Percentiles rank a stretch among this genome's conserved stretches.
phyloP scores from a whole-genome alignment of 1,140 invertebrate species.

The Ericerus pela region DNA sequence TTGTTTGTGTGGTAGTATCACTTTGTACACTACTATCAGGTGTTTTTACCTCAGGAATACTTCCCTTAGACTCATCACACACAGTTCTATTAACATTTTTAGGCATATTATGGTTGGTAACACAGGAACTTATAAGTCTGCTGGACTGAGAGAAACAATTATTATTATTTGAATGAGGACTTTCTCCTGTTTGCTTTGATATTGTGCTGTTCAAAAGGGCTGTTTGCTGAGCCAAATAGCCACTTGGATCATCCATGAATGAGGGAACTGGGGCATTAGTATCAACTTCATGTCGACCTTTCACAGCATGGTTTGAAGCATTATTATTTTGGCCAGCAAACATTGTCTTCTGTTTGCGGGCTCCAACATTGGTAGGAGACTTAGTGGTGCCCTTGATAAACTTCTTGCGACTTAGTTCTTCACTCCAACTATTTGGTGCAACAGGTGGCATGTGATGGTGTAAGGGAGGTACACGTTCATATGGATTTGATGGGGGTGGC shows the following conservation, averaged over 20 bases:
- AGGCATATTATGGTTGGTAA: constrained; percentile 9
- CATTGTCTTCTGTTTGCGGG: constrained; percentile 40
- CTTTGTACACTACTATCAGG: constrained; percentile 15
- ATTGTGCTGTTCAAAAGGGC: constrained; percentile 68
- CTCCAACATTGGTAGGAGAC: constrained; percentile 3
- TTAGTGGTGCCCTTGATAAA: constrained; percentile 19
- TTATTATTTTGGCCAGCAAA: constrained; percentile 22
- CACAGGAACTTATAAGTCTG: neutral
- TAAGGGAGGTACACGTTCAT: constrained; percentile 52
- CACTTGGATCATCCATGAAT: constrained; percentile 78
- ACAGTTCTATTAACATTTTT: neutral
- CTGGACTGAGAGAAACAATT: neutral
- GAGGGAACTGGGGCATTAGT: constrained; percentile 36
- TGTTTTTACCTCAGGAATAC: neutral
- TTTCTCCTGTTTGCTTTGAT: constrained; percentile 49
- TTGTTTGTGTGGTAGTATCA: neutral
- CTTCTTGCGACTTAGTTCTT: constrained; percentile 6
- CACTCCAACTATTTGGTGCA: neutral
- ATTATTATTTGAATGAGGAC: neutral
- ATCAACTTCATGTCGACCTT: no score
- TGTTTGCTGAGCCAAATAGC: constrained; percentile 73
- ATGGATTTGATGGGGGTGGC: constrained; percentile 32
- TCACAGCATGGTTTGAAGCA: no score
- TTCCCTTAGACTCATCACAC: neutral
- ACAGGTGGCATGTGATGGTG: constrained; percentile 35